Evolutionary conservation across 2,888 invertebrate genomes (phyloP), one percentile per base, ranked within the genome.

Genomic region (Lochmaea crataegi): DNA sequence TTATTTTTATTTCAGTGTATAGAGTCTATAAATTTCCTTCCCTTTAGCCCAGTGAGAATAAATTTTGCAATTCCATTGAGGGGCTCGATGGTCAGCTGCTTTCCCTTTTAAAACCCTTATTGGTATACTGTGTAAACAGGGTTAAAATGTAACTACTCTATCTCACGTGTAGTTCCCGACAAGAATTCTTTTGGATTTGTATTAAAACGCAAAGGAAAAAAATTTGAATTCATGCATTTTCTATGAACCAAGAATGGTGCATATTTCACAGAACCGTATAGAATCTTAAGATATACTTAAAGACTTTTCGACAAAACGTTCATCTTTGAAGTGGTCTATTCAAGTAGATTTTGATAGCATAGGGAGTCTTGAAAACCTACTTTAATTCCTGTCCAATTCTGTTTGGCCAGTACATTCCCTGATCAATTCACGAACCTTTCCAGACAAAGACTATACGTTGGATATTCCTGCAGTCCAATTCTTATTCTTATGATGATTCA

Each of bases 101-200:
- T 80, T 83, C 82, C 82, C 81, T 80, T 80, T 79, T 71, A 82
- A 82, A 80, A 81, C 84, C 85, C 86, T 86, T 86, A 87, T 87
- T 87, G 86, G 85, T 87, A 87, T 87, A 87, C 87, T 87, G 87
- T 84, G 86, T 86, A 87, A 87, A 87, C 85, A 87, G 63, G 65
- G 63, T 74, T 77, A 74, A 77, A 74, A 69, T 72, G 61, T 76
- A 76, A 73, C 73, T 72, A 72, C 74, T 68, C 69, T 69, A 71
- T 65, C 57, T 64, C 67, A 67, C 69, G 56, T 69, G 67, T 63
- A 71, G 18, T 56, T 75, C 32, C 41, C 56, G 60, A 65, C 71
- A 72, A 42, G 67, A 42, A 61, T 73, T 72, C 66, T 66, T 65
- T 48, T 32, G 56, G 57, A 56, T 73, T 65, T 71, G 60, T 63